Conservation (phyloP, 64 coral and sea anemone species). For the Hydrozoanthus tunicans region DNA sequence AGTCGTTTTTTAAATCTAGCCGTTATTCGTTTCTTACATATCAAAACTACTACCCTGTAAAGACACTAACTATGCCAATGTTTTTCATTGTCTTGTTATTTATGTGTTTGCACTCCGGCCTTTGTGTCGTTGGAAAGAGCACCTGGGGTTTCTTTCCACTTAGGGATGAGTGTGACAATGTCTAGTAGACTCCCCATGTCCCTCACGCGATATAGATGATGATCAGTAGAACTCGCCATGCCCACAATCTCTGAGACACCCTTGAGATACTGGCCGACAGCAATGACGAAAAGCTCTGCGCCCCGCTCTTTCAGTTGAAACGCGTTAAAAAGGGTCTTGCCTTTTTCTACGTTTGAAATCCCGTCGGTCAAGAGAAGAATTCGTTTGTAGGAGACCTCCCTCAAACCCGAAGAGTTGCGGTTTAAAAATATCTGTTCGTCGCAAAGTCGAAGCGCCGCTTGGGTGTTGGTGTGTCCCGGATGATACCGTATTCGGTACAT, state of each 20-base stretch:
- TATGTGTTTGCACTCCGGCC: no score
- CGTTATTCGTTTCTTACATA: no score
- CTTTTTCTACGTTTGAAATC: not conserved
- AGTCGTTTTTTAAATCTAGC: no score
- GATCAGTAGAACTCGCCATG: not conserved
- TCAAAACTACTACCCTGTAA: no score
- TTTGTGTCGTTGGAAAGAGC: no score
- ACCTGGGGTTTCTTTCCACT: not conserved
- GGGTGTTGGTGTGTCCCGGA: slow-evolving; percentile 27
- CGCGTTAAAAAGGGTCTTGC: slow-evolving; percentile 4
- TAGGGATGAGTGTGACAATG: slow-evolving; percentile 20
- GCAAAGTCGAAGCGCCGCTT: not conserved
- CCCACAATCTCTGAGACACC: slow-evolving; percentile 17
- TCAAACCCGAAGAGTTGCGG: slow-evolving; percentile 2
- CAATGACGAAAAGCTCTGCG: slow-evolving; percentile 34
- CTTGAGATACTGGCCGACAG: slow-evolving; percentile 5
- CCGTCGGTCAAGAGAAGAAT: slow-evolving; percentile 30
- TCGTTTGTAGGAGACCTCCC: not conserved
- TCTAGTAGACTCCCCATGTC: not conserved
- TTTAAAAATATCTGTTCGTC: not conserved
- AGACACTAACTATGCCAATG: no score
- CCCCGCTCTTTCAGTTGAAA: not conserved
- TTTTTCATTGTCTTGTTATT: no score
- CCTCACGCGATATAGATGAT: slow-evolving; percentile 37
- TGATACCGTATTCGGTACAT: slow-evolving; percentile 18